Conservation (phyloP, 1,140 invertebrate genomes). For the Temnothorax nylanderi region DNA sequence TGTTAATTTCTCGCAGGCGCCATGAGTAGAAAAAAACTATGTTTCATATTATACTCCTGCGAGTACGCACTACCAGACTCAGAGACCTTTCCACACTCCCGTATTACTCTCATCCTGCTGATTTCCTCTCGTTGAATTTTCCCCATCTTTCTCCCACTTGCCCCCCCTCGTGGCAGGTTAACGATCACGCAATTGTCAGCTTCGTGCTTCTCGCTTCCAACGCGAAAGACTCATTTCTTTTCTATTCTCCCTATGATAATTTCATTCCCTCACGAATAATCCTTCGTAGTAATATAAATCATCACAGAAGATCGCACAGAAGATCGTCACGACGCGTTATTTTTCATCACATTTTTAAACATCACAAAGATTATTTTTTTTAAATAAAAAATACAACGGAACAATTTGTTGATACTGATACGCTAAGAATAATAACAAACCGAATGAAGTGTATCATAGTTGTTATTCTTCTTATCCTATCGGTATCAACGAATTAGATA, state of each 20-base stretch:
- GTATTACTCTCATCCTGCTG: background rate
- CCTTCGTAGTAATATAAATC: background rate
- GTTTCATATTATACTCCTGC: constrained; percentile 41
- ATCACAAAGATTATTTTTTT: background rate
- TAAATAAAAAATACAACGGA: background rate
- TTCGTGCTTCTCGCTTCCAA: constrained; percentile 73
- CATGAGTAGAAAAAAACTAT: constrained; percentile 45
- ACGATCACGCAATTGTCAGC: constrained; percentile 71
- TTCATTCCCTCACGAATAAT: constrained; percentile 41
- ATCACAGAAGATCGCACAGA: background rate
- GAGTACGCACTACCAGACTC: constrained; percentile 50
- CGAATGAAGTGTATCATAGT: background rate
- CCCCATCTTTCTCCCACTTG: background rate
- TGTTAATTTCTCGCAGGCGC: constrained; percentile 15
- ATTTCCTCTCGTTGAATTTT: background rate
- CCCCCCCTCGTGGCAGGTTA: constrained; percentile 56
- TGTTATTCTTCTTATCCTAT: background rate
- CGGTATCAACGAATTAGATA: background rate
- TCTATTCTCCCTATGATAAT: constrained; percentile 43
- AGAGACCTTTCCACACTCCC: background rate
- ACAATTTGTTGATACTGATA: background rate
- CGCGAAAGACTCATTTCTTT: constrained; percentile 66
- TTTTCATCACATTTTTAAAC: background rate
- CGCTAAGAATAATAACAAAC: background rate
- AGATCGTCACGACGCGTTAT: background rate